These are phyloP conservation scores for Drosophila simulans DNA, from an alignment of 1,140 invertebrate species.

Conservation along the genomic window DNA sequence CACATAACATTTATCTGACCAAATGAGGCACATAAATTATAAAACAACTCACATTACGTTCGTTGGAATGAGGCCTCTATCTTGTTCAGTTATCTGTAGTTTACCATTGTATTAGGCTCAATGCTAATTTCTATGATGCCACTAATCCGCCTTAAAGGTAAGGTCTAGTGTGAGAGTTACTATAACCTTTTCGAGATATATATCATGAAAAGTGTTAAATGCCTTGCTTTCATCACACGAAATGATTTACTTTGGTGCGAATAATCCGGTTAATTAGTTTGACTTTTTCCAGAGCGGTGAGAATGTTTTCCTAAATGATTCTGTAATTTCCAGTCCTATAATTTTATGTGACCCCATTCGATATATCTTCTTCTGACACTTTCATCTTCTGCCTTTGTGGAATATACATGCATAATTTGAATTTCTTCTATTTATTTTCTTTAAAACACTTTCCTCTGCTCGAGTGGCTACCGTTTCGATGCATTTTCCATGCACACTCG, in stretches of 20 bases:
- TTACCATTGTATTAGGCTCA: constrained; percentile 16
- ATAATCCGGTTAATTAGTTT: neutral
- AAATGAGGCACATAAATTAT: constrained; percentile 42
- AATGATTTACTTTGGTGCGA: neutral
- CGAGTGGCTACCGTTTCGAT: constrained; percentile 48
- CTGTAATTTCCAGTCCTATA: neutral
- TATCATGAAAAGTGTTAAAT: neutral
- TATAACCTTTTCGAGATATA: neutral
- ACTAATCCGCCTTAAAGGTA: neutral
- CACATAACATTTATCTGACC: constrained; percentile 38
- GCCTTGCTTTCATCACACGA: too few species aligned
- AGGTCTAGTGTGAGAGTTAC: constrained; percentile 3
- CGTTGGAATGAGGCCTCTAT: constrained; percentile 22
- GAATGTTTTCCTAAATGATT: constrained; percentile 14
- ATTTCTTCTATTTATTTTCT: constrained; percentile 31
- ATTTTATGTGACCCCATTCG: constrained; percentile 2
- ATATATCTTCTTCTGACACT: constrained; percentile 33
- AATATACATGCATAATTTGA: constrained; percentile 38
- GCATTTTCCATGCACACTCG: constrained; percentile 41
- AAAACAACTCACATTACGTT: constrained; percentile 41
- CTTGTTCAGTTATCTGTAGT: constrained; percentile 25
- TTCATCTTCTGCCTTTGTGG: constrained; percentile 11
- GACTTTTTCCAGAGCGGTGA: too few species aligned
- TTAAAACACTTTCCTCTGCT: constrained; percentile 45
- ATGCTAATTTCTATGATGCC: constrained; percentile 27